These are phyloP conservation scores for Dendrocopos noguchii DNA, from an alignment of 2,113 vertebrate species.

Conservation along the genomic window DNA sequence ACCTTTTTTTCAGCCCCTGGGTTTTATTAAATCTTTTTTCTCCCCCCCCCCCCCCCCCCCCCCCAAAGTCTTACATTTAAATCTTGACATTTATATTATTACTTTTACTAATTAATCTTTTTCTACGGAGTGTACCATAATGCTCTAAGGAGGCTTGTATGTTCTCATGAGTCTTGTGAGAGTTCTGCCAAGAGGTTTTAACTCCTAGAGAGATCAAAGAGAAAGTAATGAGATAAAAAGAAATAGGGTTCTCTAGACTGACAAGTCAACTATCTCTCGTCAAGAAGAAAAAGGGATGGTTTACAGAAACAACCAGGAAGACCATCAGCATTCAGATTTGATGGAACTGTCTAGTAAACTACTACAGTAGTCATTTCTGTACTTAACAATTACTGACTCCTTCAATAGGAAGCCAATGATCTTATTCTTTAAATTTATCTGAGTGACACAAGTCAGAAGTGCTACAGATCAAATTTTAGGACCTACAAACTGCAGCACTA, in stretches of 20 bases:
- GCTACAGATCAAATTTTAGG: background rate
- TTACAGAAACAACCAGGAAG: background rate
- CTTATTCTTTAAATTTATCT: background rate
- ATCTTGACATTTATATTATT: background rate
- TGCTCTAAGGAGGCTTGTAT: background rate
- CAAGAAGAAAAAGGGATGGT: background rate
- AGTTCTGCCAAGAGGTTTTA: background rate
- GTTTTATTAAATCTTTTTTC: background rate
- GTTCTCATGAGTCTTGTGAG: background rate
- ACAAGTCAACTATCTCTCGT: background rate
- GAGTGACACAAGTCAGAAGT: background rate
- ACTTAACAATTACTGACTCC: background rate
- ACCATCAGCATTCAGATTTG: background rate
- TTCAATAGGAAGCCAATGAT: background rate
- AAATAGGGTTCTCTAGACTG: background rate
- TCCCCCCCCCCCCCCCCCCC: too few relatives aligned
- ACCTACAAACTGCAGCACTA: background rate
- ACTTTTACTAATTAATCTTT: conserved; percentile 40
- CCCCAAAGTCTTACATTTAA: background rate
- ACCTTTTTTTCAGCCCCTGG: too few relatives aligned
- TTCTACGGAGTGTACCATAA: background rate
- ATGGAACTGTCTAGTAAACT: background rate
- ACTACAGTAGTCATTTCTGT: background rate
- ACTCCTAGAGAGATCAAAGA: conserved; percentile 4
- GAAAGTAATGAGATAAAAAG: background rate